Base-by-base conservation (phyloP, 2,113 vertebrate genomes). In the Lepus timidus region DNA sequence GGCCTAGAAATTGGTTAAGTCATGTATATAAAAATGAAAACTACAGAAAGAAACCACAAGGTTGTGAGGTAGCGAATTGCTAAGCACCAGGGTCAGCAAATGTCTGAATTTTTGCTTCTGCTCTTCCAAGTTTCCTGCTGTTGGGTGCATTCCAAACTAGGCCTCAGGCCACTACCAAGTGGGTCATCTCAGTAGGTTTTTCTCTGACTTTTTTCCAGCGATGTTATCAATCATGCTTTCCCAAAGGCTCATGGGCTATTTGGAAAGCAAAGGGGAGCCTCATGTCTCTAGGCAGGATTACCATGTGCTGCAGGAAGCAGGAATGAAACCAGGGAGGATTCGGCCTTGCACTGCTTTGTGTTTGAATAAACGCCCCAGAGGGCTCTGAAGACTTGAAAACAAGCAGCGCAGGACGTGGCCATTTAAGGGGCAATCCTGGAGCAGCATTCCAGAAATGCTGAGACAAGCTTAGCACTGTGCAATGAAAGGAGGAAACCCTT, bases 221-320 rank as follows among this genome's bases (percentile, higher is more conserved):
- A 86, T 88, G 74, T 84, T 92, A 96, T 97, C 95, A 92, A 83
- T 97, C 95, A 91, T 80, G 61, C 33, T 83, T 88, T 91, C 92
- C 93, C 90, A 55, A 88, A 70, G 79, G 85, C 51, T 80, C 85
- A 74, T 0, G 12, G 88, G 81, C 36, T 90, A 90, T 94, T 97
- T 87, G 64, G 84, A 95, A 94, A 90, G 95, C 73, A 80, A 96
- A 85, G 85, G 51, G 82, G 68, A 92, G 84, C 85, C 67, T 94
- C 51, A 17, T 52, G 73, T 91, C 85, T 96, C 90, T 39, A 82
- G 27, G 65, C 73, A 75, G 85, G 84, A 93, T 96, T 70, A 93
- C 78, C 91, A 67, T 94, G 55, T 80, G 67, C 87, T 71, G n/a
- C 64, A 51, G 76, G 95, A 95, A 97, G 58, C 62, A 71, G 73